Base-by-base conservation (phyloP, 2,888 invertebrate genomes). In the Acrobasis consociella region DNA sequence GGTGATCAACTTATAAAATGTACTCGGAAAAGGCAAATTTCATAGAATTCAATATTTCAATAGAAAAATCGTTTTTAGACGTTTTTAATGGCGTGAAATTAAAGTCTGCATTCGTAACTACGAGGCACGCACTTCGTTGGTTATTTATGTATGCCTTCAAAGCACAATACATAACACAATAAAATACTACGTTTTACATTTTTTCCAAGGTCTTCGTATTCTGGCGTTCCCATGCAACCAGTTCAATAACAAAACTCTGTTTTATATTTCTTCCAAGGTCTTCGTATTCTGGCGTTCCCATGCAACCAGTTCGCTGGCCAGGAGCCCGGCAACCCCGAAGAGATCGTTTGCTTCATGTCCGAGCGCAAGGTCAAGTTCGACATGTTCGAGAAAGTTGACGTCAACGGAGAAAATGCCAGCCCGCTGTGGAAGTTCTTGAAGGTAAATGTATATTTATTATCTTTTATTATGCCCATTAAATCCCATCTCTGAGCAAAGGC, bases 201-300 rank as follows among this genome's bases (percentile, higher is more conserved):
- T 37, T 49, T 77, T 80, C 31, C 90, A 31, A 94, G 95, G 97
- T 67, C 87, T 98, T 50, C 94, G 94, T 71, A 96, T 98, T 72
- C 91, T 97, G 65, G 97, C 95, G 1, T 98, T 98, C 83, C 97
- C 97, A 0, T 97, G 97, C 87, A 97, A 97, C 82, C 97, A 97
- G 82, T 97, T 97, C 77, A 22, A 2, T 1, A 38, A 53, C 17
- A 10, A 37, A 15, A 39, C 1, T n/a, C n/a, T 22, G 53, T 56
- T 9, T 49, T 56, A 60, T 65, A 58, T 49, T 68, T 37, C 50
- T 77, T 80, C 31, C 90, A 31, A 94, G 95, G 97, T 67, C 87
- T 98, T 50, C 94, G 94, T 71, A 96, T 98, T 72, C 91, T 97
- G 65, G 97, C 95, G 1, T 98, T 98, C 83, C 97, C 97, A 0